phyloP scores from a whole-genome alignment of 1,140 invertebrate species.

The Drosophila nasuta region DNA sequence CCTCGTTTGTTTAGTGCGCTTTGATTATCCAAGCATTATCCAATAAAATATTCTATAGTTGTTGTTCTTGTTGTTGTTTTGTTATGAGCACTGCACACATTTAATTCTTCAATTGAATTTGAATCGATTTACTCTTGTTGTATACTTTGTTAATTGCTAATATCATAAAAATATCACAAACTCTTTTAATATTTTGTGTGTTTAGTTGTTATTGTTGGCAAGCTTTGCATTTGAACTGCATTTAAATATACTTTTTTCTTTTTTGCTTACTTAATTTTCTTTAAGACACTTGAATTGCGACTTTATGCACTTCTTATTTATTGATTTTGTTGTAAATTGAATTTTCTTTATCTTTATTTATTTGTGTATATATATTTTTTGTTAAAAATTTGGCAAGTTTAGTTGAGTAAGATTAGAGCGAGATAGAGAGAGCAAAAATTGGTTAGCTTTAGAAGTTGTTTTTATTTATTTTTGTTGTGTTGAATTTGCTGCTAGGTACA shows the following conservation, averaged over 20 bases:
- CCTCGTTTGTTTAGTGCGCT: slow-evolving; percentile 52
- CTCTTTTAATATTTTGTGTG: slow-evolving; percentile 39
- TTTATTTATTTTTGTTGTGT: slow-evolving; percentile 23
- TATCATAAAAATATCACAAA: slow-evolving; percentile 78
- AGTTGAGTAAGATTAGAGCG: slow-evolving; percentile 26
- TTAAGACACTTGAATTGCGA: slow-evolving; percentile 79
- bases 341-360: slow-evolving; percentile 7
- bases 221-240: slow-evolving; percentile 24
- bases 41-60: slow-evolving; percentile 38
- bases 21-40: slow-evolving; percentile 79
- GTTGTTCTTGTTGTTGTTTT: slow-evolving; percentile 19
- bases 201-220: slow-evolving; percentile 40
- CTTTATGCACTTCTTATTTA: slow-evolving; percentile 62
- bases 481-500: slow-evolving; percentile 43
- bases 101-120: slow-evolving; percentile 34
- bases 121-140: slow-evolving; percentile 9
- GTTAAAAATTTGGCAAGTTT: slow-evolving; percentile 72
- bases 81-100: slow-evolving; percentile 47
- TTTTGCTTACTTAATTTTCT: slow-evolving; percentile 34
- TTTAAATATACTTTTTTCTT: slow-evolving; percentile 34
- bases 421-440: slow-evolving; percentile 46
- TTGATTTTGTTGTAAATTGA: slow-evolving; percentile 27
- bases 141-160: slow-evolving; percentile 75
- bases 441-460: slow-evolving; percentile 37
- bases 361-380: slow-evolving; percentile 19